A percentile compares a stretch with the other conserved stretches of the same genome.
phyloP scores from a whole-genome alignment of 2,797 vertebrate species.

The Sebastes glaucus region DNA sequence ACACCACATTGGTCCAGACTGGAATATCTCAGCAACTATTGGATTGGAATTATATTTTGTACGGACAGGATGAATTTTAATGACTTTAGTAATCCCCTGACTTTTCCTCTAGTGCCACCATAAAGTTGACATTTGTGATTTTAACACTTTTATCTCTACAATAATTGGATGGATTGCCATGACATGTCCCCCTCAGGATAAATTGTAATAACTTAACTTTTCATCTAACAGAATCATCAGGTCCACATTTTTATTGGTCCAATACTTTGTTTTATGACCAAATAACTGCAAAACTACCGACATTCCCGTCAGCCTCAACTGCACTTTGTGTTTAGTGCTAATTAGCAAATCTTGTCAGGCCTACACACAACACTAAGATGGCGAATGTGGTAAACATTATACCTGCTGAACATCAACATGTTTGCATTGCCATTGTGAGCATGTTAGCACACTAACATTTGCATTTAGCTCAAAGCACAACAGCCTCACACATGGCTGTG shows the following conservation, averaged over 20 bases:
- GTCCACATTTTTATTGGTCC: background rate
- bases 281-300: background rate
- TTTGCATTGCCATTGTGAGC: background rate
- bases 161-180: background rate
- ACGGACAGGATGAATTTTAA: background rate
- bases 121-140: background rate
- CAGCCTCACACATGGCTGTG: background rate
- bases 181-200: background rate
- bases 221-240: background rate
- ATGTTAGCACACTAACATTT: background rate
- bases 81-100: too few relatives aligned
- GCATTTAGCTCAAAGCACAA: background rate
- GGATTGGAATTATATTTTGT: background rate
- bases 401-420: background rate
- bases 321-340: background rate
- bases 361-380: background rate
- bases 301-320: background rate
- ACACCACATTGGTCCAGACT: background rate
- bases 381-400: background rate
- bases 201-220: background rate
- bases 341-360: background rate
- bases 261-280: background rate
- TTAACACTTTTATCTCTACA: background rate
- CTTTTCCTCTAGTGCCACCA: too few relatives aligned
- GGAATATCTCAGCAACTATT: background rate